Evolutionary conservation across 2,888 invertebrate species (phyloP), one percentile per base, ranked within the genome.

Genomic region (Drosophila prolongata): DNA sequence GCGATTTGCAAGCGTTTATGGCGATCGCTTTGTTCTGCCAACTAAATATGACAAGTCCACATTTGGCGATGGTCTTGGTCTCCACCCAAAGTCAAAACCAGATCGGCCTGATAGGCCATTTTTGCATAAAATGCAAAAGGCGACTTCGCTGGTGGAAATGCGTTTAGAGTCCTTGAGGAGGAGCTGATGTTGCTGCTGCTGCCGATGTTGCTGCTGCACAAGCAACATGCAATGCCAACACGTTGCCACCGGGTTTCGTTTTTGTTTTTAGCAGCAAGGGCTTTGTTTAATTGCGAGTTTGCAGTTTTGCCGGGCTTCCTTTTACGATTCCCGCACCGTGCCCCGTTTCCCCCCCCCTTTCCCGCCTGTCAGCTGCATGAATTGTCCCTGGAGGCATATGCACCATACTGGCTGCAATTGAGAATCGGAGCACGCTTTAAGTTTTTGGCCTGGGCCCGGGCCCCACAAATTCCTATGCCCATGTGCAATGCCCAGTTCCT

Each of bases 361-460:
- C 1, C 27, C 49, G 61, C 24, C 53, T 57, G 53, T 57, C 58
- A 61, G 70, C 57, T 75, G 75, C 81, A 77, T 77, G 77, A 69
- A 76, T 77, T 75, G 77, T 89, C 85, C 87, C 85, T 80, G 75
- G 87, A 80, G 85, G 87, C 84, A 87, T 87, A 82, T 87, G 88
- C 81, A 75, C 55, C 75, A 75, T 59, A 70, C 67, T 27, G 64
- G 16, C 76, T 75, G 87, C 76, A 87, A 85, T 85, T 85, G 85
- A 84, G 87, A 85, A 85, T 85, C 85, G 87, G 85, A 85, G 89
- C 85, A 85, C 85, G 85, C 87, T 89, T 78, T 69, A 54, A 64
- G 72, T 65, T 68, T 49, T 72, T 64, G 72, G 72, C 74, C 74
- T 65, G 76, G 62, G 59, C 75, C 62, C n/a, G 19, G 56, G 66